Evolutionary conservation across 2,888 invertebrate genomes (phyloP).

Genomic region (Tachina fera): DNA sequence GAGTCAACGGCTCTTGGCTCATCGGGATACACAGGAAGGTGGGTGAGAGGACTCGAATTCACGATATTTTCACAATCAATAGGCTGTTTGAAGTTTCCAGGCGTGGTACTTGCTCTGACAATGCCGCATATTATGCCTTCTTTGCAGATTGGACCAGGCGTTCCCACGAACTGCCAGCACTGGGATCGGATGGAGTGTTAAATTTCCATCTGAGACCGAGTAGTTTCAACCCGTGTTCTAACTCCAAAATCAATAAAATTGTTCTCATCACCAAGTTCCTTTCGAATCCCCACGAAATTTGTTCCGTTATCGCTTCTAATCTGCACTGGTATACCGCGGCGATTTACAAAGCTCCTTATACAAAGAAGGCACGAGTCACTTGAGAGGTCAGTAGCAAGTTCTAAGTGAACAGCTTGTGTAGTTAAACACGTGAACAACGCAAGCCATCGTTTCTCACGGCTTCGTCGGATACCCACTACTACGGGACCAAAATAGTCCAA

Average conservation of each 20-base stretch:
- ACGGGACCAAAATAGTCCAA: too few relatives aligned
- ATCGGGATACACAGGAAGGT: too few relatives aligned
- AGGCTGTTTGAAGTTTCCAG: too few relatives aligned
- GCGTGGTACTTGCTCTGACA: too few relatives aligned
- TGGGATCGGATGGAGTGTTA: conserved; percentile 33
- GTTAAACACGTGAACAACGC: conserved; percentile 47
- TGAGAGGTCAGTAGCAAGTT: conserved; percentile 52
- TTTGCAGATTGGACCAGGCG: too few relatives aligned
- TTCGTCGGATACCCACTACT: too few relatives aligned
- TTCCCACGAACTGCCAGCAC: neutral
- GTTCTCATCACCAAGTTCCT: conserved; percentile 4
- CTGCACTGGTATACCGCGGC: conserved; percentile 53
- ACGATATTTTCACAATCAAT: too few relatives aligned
- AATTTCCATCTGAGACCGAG: conserved; percentile 39
- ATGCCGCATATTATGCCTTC: too few relatives aligned
- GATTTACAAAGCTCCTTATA: conserved; percentile 63
- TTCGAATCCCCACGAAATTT: conserved; percentile 59
- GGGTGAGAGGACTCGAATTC: too few relatives aligned
- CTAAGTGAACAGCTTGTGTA: conserved; percentile 55
- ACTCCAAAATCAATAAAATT: conserved; percentile 19
- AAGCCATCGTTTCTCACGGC: conserved; percentile 34
- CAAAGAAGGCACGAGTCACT: conserved; percentile 63
- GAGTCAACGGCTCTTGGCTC: neutral
- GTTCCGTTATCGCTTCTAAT: conserved; percentile 65
- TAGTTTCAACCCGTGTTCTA: conserved; percentile 1